Evolutionary conservation across 64 coral and sea anemone species (phyloP), one percentile per base, ranked within the genome.

Genomic region (Astreopora myriophthalma): DNA sequence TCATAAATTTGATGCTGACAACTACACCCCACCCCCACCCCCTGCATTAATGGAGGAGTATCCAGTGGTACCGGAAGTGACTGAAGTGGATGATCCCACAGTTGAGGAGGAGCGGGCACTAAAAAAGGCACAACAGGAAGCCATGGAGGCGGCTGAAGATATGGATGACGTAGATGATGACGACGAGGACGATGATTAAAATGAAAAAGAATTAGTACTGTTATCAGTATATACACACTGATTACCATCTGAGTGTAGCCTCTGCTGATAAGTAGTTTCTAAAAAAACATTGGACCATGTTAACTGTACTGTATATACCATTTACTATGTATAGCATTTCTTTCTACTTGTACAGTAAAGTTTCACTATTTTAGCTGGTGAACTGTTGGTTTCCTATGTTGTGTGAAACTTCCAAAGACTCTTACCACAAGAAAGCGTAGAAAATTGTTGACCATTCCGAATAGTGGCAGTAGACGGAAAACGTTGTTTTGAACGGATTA

Each of bases 141-240:
- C 93, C 1, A 95, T 98, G 86, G 96, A 96, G 42, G 94, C 94
- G 3, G 97, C 90, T 22, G 97, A 96, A 48, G 94, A 99, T 33
- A 84, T 93, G 48, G 97, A 99, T 17, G 97, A 99, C 61, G 94
- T 96, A 12, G 97, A 99, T 90, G 97, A 99, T 73, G 96, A 95
- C 17, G 95, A 97, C 5, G 96, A 98, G 14, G 97, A 99, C 20
- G 97, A 99, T 84, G 94, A 99, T 24, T 92, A 38, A 85, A 86
- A 33, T 36, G 6, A 73, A n/a, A n/a, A n/a, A n/a, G n/a, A n/a
- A n/a, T 66, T 26, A 66, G 5, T 26, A 27, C n/a, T 66, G 27
- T 26, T 66, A 66, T 5, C 8, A n/a, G 24, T 3, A 66, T 25
- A 66, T 16, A 66, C 20, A 66, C 22, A 27, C 6, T 29, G 62